A percentile compares a stretch with the other conserved stretches of the same genome.
These are phyloP conservation scores for Leistus spinibarbis DNA, from an alignment of 2,888 invertebrate species.

Conservation along the genomic window DNA sequence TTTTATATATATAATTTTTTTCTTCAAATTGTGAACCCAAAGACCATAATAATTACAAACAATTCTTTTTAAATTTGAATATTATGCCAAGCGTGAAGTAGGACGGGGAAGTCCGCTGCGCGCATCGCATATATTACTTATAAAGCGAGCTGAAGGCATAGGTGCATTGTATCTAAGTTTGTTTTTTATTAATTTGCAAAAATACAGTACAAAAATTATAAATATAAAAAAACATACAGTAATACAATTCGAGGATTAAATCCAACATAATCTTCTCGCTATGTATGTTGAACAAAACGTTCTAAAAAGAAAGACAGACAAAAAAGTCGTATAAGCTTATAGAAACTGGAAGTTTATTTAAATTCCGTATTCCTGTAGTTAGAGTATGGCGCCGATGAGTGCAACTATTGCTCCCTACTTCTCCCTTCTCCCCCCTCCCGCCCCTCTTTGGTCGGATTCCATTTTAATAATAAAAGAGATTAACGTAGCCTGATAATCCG, in stretches of 20 bases:
- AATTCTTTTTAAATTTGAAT: too few relatives aligned
- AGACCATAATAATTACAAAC: too few relatives aligned
- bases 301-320: too few relatives aligned
- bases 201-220: neutral
- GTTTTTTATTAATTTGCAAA: neutral
- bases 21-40: too few relatives aligned
- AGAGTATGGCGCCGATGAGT: neutral
- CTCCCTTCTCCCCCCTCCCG: neutral
- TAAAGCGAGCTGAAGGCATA: too few relatives aligned
- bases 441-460: neutral
- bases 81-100: too few relatives aligned
- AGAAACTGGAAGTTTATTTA: neutral
- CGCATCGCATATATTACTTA: too few relatives aligned
- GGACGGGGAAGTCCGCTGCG: too few relatives aligned
- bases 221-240: neutral
- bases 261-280: neutral
- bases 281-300: neutral
- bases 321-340: neutral
- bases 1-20: too few relatives aligned
- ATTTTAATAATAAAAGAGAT: constrained; percentile 38
- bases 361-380: neutral
- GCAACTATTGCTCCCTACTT: constrained; percentile 7
- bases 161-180: too few relatives aligned
- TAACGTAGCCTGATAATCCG: constrained; percentile 29
- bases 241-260: neutral